A percentile compares a stretch with the other conserved stretches of the same genome.
Evolutionary conservation across 2,888 invertebrate species (phyloP).

Genomic region (Xestia c-nigrum): DNA sequence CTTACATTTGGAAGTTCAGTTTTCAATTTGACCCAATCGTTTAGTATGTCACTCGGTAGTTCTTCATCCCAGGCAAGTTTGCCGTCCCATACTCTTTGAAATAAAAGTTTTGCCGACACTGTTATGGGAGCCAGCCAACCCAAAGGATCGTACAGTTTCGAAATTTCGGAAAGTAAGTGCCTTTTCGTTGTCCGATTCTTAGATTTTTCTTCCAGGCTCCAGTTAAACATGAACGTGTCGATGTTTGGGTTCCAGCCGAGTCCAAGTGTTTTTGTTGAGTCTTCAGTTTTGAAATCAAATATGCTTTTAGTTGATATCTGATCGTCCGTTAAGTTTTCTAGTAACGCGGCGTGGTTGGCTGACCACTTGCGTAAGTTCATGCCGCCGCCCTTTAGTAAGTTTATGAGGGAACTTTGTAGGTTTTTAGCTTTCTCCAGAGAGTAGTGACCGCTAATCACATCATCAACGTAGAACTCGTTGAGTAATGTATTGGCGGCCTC

Average conservation of each 20-base stretch:
- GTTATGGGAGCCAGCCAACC: constrained; percentile 16
- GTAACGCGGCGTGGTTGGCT: neutral
- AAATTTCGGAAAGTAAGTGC: constrained; percentile 16
- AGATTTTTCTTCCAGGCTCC: neutral
- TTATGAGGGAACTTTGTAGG: neutral
- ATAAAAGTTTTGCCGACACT: constrained; percentile 11
- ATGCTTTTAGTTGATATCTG: neutral
- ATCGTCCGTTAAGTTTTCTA: neutral
- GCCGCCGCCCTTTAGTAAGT: neutral
- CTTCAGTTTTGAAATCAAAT: neutral
- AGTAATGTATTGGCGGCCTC: neutral
- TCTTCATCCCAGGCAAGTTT: constrained; percentile 15
- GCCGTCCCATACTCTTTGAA: constrained; percentile 13
- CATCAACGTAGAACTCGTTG: neutral
- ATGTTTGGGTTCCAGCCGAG: neutral
- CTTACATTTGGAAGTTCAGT: neutral
- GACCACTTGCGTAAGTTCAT: neutral
- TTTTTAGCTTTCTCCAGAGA: neutral
- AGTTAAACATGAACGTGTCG: neutral
- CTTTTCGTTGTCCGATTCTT: constrained; percentile 5
- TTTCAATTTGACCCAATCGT: neutral
- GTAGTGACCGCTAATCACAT: neutral
- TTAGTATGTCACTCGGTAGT: constrained; percentile 8
- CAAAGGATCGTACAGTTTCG: constrained; percentile 8
- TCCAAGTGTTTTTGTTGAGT: neutral